phyloP scores from a whole-genome alignment of 2,797 vertebrate genomes.

The Corythornis leucogaster region DNA sequence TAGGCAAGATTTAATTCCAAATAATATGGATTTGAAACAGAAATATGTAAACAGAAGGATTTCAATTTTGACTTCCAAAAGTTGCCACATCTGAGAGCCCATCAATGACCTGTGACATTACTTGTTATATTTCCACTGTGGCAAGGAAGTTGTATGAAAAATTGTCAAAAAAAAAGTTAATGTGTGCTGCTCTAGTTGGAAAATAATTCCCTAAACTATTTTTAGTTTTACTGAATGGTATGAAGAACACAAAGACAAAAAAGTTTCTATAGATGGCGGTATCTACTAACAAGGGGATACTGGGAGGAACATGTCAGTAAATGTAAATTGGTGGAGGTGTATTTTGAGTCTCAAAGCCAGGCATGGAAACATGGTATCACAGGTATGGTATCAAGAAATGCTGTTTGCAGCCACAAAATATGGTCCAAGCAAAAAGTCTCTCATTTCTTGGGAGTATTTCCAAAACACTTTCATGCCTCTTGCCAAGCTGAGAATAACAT shows the following conservation, averaged over 20 bases:
- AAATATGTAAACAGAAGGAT: neutral
- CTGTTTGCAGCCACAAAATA: neutral
- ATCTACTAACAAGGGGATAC: neutral
- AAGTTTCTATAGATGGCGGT: accelerated
- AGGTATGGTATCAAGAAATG: too few species aligned
- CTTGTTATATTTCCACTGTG: neutral
- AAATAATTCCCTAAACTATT: neutral
- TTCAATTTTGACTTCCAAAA: neutral
- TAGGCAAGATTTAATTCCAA: neutral
- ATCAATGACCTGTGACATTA: accelerated
- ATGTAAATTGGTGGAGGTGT: neutral
- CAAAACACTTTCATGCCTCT: neutral
- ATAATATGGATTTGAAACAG: neutral
- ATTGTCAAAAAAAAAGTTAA: neutral
- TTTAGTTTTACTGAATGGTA: neutral
- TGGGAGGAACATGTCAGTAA: neutral
- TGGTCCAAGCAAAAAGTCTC: neutral
- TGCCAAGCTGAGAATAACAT: neutral
- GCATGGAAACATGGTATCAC: neutral
- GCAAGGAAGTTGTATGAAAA: neutral
- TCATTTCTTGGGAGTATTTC: neutral
- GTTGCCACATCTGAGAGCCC: neutral
- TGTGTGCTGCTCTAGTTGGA: neutral
- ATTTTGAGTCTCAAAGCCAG: neutral
- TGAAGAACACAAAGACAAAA: neutral